phyloP scores from a whole-genome alignment of 2,888 invertebrate species.

The Parnassius orleans region DNA sequence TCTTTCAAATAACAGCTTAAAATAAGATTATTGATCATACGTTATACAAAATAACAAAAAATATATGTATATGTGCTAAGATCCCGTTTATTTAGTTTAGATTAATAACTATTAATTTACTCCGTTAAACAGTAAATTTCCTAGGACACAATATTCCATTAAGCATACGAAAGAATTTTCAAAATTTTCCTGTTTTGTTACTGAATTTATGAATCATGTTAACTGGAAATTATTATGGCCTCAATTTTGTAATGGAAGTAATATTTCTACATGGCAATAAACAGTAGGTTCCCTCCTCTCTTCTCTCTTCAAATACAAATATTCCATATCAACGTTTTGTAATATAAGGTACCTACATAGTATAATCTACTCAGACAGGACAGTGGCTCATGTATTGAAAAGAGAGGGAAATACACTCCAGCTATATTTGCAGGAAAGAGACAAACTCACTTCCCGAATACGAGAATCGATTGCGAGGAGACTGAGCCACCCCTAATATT shows the following conservation, averaged over 20 bases:
- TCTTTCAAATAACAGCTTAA: too few species aligned
- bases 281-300: not conserved
- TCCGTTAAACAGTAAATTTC: too few species aligned
- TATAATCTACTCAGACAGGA: conserved; percentile 20
- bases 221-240: not conserved
- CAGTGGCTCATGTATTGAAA: conserved; percentile 35
- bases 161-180: not conserved
- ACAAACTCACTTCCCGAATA: conserved; percentile 59
- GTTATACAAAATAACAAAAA: too few species aligned
- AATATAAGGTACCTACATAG: conserved; percentile 16
- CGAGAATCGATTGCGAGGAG: conserved; percentile 68
- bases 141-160: not conserved
- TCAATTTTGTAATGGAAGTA: not conserved
- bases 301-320: conserved; percentile 1
- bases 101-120: too few species aligned
- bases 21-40: too few species aligned
- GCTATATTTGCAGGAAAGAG: conserved; percentile 46
- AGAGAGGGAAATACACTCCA: conserved; percentile 40
- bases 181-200: conserved; percentile 19
- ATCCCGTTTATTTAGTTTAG: too few species aligned
- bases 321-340: not conserved
- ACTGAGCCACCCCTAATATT: conserved; percentile 63
- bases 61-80: too few species aligned
- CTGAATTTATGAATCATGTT: conserved; percentile 2
- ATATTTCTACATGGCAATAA: not conserved